Evolutionary conservation across 2,113 vertebrate genomes (phyloP).

Genomic region (Castor canadensis): DNA sequence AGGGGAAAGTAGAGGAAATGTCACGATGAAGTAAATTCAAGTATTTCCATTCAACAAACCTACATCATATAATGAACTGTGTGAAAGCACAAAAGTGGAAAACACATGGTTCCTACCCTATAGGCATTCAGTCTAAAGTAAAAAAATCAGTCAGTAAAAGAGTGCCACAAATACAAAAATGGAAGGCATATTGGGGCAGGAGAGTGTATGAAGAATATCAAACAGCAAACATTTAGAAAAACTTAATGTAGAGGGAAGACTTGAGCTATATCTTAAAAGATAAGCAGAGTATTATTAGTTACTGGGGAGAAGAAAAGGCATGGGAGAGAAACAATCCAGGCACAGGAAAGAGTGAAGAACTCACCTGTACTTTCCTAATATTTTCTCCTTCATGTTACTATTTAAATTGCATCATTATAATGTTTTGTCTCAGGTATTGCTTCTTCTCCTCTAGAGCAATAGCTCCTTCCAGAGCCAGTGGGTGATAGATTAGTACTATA

Average conservation of each 20-base stretch:
- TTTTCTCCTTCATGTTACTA: background rate
- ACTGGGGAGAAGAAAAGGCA: background rate
- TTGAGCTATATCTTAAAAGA: background rate
- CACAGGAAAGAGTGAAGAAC: background rate
- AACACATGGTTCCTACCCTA: background rate
- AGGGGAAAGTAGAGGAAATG: background rate
- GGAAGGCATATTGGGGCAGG: background rate
- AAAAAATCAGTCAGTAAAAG: too few species aligned
- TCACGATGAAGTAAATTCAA: background rate
- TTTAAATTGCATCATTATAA: background rate
- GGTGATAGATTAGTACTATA: background rate
- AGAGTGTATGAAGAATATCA: background rate
- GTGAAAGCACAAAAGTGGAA: background rate
- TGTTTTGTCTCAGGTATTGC: background rate
- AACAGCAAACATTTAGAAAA: background rate
- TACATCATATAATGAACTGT: background rate
- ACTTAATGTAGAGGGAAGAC: background rate
- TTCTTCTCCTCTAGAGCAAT: background rate
- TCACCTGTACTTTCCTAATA: background rate
- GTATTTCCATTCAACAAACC: background rate
- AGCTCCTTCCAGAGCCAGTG: background rate
- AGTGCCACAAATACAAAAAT: background rate
- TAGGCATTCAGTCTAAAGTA: background rate
- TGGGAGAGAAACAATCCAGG: background rate
- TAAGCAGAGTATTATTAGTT: background rate